Base-by-base conservation (phyloP, 2,888 invertebrate species). In the Parthenolecanium corni region DNA sequence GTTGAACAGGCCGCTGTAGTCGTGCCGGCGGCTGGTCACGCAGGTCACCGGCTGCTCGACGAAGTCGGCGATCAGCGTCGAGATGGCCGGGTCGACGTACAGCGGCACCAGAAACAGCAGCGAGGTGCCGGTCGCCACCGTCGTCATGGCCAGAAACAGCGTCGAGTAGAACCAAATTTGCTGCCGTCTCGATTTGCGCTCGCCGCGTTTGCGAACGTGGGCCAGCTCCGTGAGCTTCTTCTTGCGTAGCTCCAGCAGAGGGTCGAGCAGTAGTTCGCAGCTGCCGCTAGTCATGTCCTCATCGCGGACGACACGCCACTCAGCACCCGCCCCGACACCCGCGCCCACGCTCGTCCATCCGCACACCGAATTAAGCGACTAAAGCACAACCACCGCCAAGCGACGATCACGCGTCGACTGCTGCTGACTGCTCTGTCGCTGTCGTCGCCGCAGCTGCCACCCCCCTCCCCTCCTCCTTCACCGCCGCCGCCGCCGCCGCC, bases 241-340 rank as follows among this genome's bases (percentile, higher is more conserved):
- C 76, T 79, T 79, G 71, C 81, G 76, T 70, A 81, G 76, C 76
- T 81, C 81, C 77, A 82, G 83, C 77, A 82, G 82, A 75, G 83
- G 82, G 75, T 84, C 83, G 75, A 84, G 81, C 77, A 84, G 80
- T 78, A 84, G 84, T 74, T 84, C 84, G 79, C 83, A 84, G 79
- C 84, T 84, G 78, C 83, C 82, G 77, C 82, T 82, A 83, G 83
- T 83, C 71, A 69, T 71, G 67, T 64, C 66, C n/a, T 67, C 66
- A 66, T 65, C 66, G 66, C 66, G 68, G 64, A 63, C 69, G 70
- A 71, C 63, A 63, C 51, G 49, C 31, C 40, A 56, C 46, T 16
- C 47, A 14, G 51, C 62, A 38, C n/a, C n/a, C 31, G 31, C 9
- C 31, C 5, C 31, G 31, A 31, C 31, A 9, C 31, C 31, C 9